These are phyloP conservation scores for Pammene fasciana DNA, from an alignment of 2,888 invertebrate genomes.

Conservation along the genomic window DNA sequence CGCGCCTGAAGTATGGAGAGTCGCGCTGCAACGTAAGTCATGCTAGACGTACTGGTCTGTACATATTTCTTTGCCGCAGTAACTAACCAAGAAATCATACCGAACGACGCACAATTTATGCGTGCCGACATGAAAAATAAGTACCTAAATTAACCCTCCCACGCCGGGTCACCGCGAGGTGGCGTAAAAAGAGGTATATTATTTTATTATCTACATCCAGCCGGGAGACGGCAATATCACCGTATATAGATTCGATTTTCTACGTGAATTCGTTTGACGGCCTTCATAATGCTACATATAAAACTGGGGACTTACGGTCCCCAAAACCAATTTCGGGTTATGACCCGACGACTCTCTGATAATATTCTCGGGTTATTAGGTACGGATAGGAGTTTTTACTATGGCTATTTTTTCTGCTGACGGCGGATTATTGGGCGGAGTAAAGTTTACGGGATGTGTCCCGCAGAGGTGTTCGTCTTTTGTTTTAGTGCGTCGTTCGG, in stretches of 20 bases:
- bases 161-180: slow-evolving; percentile 55
- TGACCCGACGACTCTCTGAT: slow-evolving; percentile 84
- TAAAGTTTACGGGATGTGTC: slow-evolving; percentile 67
- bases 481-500: slow-evolving; percentile 53
- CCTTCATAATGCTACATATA: slow-evolving; percentile 84
- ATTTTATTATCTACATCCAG: slow-evolving; percentile 81
- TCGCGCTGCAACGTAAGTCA: too few relatives aligned
- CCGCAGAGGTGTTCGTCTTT: slow-evolving; percentile 53
- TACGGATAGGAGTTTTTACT: slow-evolving; percentile 83
- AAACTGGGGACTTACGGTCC: slow-evolving; percentile 84
- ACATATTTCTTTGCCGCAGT: not conserved
- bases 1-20: too few relatives aligned
- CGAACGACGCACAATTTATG: slow-evolving; percentile 20
- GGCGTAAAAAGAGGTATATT: slow-evolving; percentile 79
- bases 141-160: slow-evolving; percentile 36
- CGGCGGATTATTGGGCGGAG: slow-evolving; percentile 77
- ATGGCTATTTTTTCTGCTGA: slow-evolving; percentile 83
- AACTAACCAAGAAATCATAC: slow-evolving; percentile 13
- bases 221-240: slow-evolving; percentile 78
- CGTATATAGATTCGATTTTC: slow-evolving; percentile 85
- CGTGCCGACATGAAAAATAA: slow-evolving; percentile 36
- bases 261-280: slow-evolving; percentile 85
- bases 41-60: too few relatives aligned
- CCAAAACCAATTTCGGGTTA: slow-evolving; percentile 84
- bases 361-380: slow-evolving; percentile 84